Evolutionary conservation across 64 coral and sea anemone species (phyloP).

Genomic region (Cladopsammia gracilis): DNA sequence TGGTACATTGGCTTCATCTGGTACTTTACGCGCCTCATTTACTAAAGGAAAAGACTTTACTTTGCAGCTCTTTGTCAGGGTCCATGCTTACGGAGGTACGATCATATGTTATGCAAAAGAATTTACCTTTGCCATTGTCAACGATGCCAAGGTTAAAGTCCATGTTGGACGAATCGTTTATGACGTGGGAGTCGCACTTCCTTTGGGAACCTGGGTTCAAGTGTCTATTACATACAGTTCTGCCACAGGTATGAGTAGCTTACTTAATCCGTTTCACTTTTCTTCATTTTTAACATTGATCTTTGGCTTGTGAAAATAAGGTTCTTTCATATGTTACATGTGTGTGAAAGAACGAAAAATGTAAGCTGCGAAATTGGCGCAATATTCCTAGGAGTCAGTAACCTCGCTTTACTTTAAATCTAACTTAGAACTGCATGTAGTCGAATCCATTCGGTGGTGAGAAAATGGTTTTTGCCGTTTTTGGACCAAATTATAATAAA

Average conservation of each 20-base stretch:
- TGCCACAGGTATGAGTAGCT: slow-evolving; percentile 29
- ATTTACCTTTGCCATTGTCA: slow-evolving; percentile 89
- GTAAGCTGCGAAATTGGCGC: too few relatives aligned
- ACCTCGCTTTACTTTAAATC: too few relatives aligned
- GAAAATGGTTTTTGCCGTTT: too few relatives aligned
- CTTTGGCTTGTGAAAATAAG: not conserved
- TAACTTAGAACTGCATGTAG: too few relatives aligned
- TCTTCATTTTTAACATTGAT: not conserved
- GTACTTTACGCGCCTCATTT: slow-evolving; percentile 48
- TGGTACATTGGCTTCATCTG: slow-evolving; percentile 72
- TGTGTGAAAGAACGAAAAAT: too few relatives aligned
- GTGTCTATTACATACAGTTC: slow-evolving; percentile 82
- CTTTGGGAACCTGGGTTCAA: slow-evolving; percentile 75
- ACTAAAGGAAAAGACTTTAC: slow-evolving; percentile 76
- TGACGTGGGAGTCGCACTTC: slow-evolving; percentile 72
- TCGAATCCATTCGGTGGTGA: too few relatives aligned
- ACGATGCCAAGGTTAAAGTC: slow-evolving; percentile 83
- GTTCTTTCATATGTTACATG: too few relatives aligned
- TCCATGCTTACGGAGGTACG: slow-evolving; percentile 74
- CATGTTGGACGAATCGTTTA: slow-evolving; percentile 63
- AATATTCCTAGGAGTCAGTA: too few relatives aligned
- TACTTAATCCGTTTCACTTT: not conserved
- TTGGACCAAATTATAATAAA: too few relatives aligned
- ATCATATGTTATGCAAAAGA: slow-evolving; percentile 86
- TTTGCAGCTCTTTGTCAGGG: slow-evolving; percentile 87